A percentile compares a stretch with the other conserved stretches of the same genome.
Conservation (phyloP, 2,797 vertebrate genomes). For the Fringilla coelebs region DNA sequence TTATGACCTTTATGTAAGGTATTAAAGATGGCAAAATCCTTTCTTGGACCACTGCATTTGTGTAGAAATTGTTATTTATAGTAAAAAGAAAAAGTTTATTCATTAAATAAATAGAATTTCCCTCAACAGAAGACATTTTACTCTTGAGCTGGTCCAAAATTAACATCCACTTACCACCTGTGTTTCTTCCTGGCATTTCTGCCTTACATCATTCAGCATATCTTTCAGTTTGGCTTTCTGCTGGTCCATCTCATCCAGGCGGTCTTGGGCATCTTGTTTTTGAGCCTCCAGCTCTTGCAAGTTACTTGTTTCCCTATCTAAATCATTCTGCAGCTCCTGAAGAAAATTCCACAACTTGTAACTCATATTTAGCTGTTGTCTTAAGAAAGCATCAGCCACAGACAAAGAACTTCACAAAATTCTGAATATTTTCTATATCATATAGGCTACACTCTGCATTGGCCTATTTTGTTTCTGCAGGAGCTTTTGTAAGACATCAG, state of each 20-base stretch:
- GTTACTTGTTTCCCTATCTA: slow-evolving; percentile 89
- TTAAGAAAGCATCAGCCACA: neutral
- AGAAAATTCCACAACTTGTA: neutral
- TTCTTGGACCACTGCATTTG: neutral
- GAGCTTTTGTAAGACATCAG: neutral
- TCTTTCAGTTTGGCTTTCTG: slow-evolving; percentile 95
- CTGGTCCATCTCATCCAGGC: slow-evolving; percentile 97
- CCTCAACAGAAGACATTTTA: neutral
- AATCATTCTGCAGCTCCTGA: slow-evolving; percentile 93
- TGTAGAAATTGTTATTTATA: neutral
- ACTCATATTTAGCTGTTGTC: neutral
- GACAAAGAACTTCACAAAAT: neutral
- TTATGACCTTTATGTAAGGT: neutral
- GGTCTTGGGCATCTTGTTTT: slow-evolving; percentile 94
- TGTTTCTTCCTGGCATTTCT: slow-evolving; percentile 95
- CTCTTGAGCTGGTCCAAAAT: neutral
- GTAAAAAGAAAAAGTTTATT: neutral
- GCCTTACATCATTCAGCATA: slow-evolving; percentile 90
- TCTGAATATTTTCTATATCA: neutral
- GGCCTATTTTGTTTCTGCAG: neutral
- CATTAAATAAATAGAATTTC: neutral
- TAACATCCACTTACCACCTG: slow-evolving; percentile 86
- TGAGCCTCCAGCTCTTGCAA: slow-evolving; percentile 94
- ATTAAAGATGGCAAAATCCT: neutral
- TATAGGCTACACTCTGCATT: accelerated